Conservation (phyloP, 2,113 vertebrate species). For the Platichthys flesus region DNA sequence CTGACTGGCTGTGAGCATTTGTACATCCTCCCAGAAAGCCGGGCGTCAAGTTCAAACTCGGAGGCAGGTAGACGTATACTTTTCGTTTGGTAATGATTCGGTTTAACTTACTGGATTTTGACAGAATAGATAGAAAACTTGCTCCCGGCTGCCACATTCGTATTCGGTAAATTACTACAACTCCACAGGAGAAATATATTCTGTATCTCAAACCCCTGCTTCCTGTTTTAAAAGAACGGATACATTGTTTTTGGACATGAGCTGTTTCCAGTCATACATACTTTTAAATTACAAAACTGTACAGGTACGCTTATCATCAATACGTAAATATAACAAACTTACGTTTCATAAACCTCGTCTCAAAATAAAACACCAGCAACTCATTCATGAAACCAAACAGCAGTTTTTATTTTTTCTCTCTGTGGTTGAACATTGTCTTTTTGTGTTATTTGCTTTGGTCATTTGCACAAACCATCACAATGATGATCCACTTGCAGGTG, state of each 20-base stretch:
- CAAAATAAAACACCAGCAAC: slow-evolving; percentile 70
- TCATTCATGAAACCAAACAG: slow-evolving; percentile 23
- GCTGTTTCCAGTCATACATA: not conserved
- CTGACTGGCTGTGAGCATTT: slow-evolving; percentile 72
- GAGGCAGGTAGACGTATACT: slow-evolving; percentile 2
- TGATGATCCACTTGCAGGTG: no score
- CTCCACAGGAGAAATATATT: not conserved
- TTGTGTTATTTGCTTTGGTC: no score
- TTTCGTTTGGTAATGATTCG: not conserved
- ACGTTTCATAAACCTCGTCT: slow-evolving; percentile 15
- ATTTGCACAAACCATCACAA: no score
- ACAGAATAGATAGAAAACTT: not conserved
- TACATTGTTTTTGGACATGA: not conserved
- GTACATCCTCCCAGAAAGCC: slow-evolving; percentile 42
- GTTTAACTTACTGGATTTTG: not conserved
- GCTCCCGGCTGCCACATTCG: not conserved
- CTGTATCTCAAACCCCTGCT: slow-evolving; percentile 1
- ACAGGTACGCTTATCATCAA: not conserved
- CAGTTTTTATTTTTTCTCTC: slow-evolving; percentile 10
- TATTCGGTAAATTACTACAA: not conserved
- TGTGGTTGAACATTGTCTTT: no score
- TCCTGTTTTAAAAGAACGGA: slow-evolving; percentile 11
- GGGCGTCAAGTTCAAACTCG: slow-evolving; percentile 2
- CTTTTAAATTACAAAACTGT: slow-evolving; percentile 4
- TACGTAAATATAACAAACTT: slow-evolving; percentile 1